Evolutionary conservation across 2,113 vertebrate species (phyloP).

Genomic region (Oplegnathus fasciatus): DNA sequence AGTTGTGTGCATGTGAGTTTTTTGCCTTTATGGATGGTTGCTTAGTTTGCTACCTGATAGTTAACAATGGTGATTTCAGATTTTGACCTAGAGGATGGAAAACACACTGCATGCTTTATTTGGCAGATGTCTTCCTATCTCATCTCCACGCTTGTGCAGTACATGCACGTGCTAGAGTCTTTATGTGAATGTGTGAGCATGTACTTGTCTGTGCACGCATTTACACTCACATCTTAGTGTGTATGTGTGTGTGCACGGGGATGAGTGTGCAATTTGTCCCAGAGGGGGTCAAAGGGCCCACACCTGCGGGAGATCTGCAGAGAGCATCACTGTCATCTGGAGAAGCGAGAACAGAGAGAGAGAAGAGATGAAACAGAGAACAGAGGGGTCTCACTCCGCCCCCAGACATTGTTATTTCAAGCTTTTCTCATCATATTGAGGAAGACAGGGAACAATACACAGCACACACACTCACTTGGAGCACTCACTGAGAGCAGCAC

Average conservation of each 20-base stretch:
- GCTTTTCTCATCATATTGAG: conserved; percentile 77
- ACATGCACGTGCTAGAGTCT: background rate
- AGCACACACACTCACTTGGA: conserved; percentile 54
- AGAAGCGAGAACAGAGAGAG: conserved; percentile 60
- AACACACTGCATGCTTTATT: conserved; percentile 44
- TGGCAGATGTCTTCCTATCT: conserved; percentile 25
- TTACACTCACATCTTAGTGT: conserved; percentile 5
- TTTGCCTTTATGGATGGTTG: background rate
- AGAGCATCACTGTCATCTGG: conserved; percentile 73
- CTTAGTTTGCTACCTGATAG: conserved; percentile 1
- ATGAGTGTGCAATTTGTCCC: conserved; percentile 57
- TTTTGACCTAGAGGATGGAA: background rate
- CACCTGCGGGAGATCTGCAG: conserved; percentile 74
- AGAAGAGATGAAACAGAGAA: conserved; percentile 74
- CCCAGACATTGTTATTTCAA: conserved; percentile 77
- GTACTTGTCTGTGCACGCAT: background rate
- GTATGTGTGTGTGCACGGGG: background rate
- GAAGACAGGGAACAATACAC: conserved; percentile 63
- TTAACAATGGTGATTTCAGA: conserved; percentile 15
- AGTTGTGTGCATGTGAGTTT: conserved; percentile 11
- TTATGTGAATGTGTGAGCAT: conserved; percentile 10
- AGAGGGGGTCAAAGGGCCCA: conserved; percentile 44
- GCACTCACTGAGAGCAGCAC: conserved; percentile 58
- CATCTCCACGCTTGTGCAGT: conserved; percentile 5
- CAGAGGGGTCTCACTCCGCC: conserved; percentile 65